Percentiles rank a stretch among this genome's conserved stretches.
Conservation (phyloP, 2,113 vertebrate species). For the Peromyscus maniculatus region DNA sequence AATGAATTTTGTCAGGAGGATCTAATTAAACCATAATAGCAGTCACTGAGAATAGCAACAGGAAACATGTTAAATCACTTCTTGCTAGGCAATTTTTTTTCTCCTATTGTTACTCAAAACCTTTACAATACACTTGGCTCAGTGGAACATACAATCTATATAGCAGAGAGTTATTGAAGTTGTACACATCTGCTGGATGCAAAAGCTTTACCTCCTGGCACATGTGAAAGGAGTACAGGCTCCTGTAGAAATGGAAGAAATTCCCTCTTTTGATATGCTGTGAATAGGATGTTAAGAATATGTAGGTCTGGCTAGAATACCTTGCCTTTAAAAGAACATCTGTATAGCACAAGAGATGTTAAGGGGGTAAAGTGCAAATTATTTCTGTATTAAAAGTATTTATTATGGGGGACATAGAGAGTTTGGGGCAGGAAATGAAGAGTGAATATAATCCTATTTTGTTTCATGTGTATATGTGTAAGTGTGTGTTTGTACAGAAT, state of each 20-base stretch:
- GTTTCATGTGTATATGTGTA: no score
- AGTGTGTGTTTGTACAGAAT: neutral
- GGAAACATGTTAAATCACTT: conserved; percentile 69
- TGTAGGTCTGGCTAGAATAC: neutral
- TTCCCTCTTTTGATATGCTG: conserved; percentile 30
- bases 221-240: conserved; percentile 1
- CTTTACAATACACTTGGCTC: conserved; percentile 58
- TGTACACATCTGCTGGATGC: neutral
- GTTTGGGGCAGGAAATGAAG: neutral
- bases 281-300: conserved; percentile 42
- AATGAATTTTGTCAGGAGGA: conserved; percentile 82
- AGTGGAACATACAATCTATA: conserved; percentile 5
- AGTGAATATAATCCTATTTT: neutral
- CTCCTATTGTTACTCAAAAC: conserved; percentile 61
- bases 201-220: conserved; percentile 30
- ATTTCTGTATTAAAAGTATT: conserved; percentile 30
- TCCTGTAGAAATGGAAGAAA: conserved; percentile 2
- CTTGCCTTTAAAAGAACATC: conserved; percentile 22
- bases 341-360: neutral
- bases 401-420: neutral
- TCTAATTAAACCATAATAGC: conserved; percentile 82
- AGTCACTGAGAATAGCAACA: conserved; percentile 74
- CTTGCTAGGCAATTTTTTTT: conserved; percentile 18
- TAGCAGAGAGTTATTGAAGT: conserved; percentile 60
- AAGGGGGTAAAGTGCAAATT: neutral